Percentiles rank a stretch among this genome's conserved stretches.
Conservation (phyloP, 2,888 invertebrate species). For the Lissocephala sabroskyi region DNA sequence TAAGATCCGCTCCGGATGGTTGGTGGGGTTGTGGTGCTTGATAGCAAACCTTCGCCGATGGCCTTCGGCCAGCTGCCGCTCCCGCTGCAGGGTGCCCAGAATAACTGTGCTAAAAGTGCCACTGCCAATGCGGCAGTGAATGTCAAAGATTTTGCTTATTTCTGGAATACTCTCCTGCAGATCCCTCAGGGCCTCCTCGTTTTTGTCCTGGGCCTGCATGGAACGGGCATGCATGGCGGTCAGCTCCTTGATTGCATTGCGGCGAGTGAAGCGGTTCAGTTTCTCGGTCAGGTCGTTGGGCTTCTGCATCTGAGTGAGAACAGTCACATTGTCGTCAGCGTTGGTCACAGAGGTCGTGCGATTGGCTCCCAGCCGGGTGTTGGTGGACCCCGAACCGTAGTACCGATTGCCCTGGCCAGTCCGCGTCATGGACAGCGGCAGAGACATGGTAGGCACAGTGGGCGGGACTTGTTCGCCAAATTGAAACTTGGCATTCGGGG, state of each 20-base stretch:
- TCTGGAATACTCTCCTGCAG: slow-evolving; percentile 74
- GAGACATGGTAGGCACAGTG: not conserved
- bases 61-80: slow-evolving; percentile 68
- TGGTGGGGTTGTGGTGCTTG: slow-evolving; percentile 90
- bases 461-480: not conserved
- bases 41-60: slow-evolving; percentile 81
- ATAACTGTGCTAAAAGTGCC: slow-evolving; percentile 94
- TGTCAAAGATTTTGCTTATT: slow-evolving; percentile 77
- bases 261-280: slow-evolving; percentile 23
- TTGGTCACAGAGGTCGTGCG: not conserved
- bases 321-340: slow-evolving; percentile 4
- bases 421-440: not conserved
- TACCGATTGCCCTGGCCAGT: slow-evolving; percentile 2
- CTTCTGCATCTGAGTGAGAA: slow-evolving; percentile 29
- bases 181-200: slow-evolving; percentile 63
- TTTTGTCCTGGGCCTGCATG: slow-evolving; percentile 33
- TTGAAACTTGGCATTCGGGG: not conserved
- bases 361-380: too few relatives aligned
- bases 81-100: slow-evolving; percentile 77
- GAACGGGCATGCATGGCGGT: slow-evolving; percentile 22
- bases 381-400: too few relatives aligned
- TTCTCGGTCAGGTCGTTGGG: slow-evolving; percentile 30
- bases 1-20: slow-evolving; percentile 85
- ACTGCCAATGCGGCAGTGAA: slow-evolving; percentile 83
- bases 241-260: slow-evolving; percentile 38